Conservation (phyloP, 2,888 invertebrate species). For the Parapristionchus giblindavisi region DNA sequence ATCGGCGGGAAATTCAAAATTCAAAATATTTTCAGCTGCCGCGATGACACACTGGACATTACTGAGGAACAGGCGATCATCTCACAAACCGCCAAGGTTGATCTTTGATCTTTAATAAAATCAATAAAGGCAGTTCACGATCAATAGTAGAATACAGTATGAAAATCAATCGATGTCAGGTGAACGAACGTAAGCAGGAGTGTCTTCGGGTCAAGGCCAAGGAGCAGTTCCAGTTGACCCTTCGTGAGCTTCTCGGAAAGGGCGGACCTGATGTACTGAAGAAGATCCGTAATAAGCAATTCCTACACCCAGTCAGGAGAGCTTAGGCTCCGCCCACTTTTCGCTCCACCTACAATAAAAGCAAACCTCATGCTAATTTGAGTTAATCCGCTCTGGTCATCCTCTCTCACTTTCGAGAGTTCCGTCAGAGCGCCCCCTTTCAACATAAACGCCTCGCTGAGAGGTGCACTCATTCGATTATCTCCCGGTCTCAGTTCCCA, state of each 20-base stretch:
- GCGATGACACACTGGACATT: slow-evolving; percentile 52
- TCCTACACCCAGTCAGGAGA: slow-evolving; percentile 16
- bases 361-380: no score
- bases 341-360: no score
- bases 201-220: slow-evolving; percentile 51
- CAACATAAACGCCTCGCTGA: no score
- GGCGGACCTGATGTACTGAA: slow-evolving; percentile 31
- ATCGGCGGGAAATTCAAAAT: not conserved
- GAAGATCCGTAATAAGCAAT: slow-evolving; percentile 27
- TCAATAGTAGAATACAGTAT: not conserved
- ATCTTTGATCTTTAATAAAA: not conserved
- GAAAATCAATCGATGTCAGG: slow-evolving; percentile 21
- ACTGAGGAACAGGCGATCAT: slow-evolving; percentile 52
- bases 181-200: slow-evolving; percentile 56
- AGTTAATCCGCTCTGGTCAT: no score
- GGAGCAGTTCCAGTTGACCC: slow-evolving; percentile 48
- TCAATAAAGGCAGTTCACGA: not conserved
- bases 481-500: no score
- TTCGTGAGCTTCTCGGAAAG: slow-evolving; percentile 29
- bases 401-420: no score
- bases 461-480: no score
- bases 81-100: slow-evolving; percentile 47
- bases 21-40: slow-evolving; percentile 57
- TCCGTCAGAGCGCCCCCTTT: no score
- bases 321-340: no score